These are phyloP conservation scores for Euzophera pinguis DNA, from an alignment of 2,888 invertebrate species.

Conservation along the genomic window DNA sequence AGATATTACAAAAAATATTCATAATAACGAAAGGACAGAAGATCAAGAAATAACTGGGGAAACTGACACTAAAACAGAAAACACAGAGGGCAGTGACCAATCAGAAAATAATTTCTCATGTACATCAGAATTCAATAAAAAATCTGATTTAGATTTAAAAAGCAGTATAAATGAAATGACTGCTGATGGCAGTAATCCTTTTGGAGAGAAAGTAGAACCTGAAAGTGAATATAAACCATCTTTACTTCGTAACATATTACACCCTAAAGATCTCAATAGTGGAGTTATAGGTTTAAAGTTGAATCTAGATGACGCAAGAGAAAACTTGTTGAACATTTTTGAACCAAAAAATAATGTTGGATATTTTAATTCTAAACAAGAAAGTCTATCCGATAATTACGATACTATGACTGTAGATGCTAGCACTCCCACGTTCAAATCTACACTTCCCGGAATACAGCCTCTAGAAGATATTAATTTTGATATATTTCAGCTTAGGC, in stretches of 20 bases:
- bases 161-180: constrained; percentile 33
- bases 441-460: constrained; percentile 26
- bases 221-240: constrained; percentile 21
- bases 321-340: background rate
- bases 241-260: constrained; percentile 23
- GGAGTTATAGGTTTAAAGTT: background rate
- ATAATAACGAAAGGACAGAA: background rate
- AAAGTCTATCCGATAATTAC: constrained; percentile 22
- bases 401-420: constrained; percentile 34
- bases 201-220: constrained; percentile 25
- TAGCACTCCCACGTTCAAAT: constrained; percentile 28
- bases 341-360: background rate
- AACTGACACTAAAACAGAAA: constrained; percentile 12
- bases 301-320: background rate
- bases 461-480: constrained; percentile 37
- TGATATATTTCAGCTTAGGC: constrained; percentile 39
- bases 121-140: background rate
- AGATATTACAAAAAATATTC: background rate
- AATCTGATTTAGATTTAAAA: background rate
- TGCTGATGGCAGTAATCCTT: constrained; percentile 42
- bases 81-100: background rate
- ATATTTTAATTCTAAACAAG: constrained; percentile 20
- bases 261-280: constrained; percentile 7
- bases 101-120: background rate
- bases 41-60: background rate